Conservation (phyloP, 2,113 vertebrate genomes). For the Struthidea cinerea region DNA sequence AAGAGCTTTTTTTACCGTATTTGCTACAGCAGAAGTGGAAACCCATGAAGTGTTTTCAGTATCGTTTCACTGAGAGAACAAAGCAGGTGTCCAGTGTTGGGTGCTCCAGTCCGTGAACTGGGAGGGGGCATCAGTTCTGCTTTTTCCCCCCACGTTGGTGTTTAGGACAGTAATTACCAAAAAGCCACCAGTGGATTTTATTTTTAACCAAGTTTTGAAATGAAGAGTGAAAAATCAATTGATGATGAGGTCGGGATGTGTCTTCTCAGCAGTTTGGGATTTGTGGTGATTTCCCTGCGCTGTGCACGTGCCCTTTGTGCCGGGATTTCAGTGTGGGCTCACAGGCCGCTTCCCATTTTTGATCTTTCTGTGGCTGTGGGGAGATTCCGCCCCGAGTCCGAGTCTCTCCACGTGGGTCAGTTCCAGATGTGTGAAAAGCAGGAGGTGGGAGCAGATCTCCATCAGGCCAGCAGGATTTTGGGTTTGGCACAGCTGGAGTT, state of each 20-base stretch:
- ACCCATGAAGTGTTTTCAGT: background rate
- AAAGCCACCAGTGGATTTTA: background rate
- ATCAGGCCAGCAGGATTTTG: background rate
- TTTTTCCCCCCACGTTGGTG: fast-evolving
- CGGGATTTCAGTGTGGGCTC: background rate
- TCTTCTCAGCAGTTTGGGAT: background rate
- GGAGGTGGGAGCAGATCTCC: background rate
- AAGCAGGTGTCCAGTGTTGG: background rate
- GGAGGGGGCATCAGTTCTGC: background rate
- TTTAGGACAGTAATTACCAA: background rate
- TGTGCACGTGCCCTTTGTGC: background rate
- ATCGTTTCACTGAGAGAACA: background rate
- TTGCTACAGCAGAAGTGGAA: background rate
- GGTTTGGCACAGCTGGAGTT: background rate
- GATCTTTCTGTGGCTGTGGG: background rate
- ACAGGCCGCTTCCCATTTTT: fast-evolving
- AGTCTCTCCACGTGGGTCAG: fast-evolving
- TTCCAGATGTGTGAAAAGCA: background rate
- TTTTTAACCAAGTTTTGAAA: background rate
- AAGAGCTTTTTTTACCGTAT: background rate
- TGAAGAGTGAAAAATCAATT: background rate
- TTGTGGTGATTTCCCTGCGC: background rate
- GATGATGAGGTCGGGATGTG: background rate
- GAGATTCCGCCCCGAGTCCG: background rate
- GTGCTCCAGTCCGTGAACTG: background rate